Percentiles rank a stretch among this genome's conserved stretches.
Evolutionary conservation across 2,888 invertebrate genomes (phyloP).

Genomic region (Panzeria rudis): DNA sequence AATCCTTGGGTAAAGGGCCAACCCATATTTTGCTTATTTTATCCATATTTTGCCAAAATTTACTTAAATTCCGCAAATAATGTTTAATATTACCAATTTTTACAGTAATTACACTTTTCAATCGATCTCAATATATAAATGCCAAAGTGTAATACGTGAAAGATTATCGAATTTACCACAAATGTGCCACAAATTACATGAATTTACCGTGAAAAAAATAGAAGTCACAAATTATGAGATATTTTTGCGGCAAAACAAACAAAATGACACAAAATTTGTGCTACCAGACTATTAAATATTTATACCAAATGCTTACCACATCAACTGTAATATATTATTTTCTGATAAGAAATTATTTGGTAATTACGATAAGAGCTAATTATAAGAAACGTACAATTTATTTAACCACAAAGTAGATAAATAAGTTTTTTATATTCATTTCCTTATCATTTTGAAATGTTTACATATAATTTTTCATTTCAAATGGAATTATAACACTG

Average conservation of each 20-base stretch:
- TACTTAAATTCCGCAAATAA: slow-evolving; percentile 47
- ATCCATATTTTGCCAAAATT: slow-evolving; percentile 78
- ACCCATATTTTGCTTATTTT: slow-evolving; percentile 82
- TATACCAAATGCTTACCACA: background rate
- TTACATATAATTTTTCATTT: too few species aligned
- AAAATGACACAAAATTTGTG: slow-evolving; percentile 46
- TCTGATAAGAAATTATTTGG: slow-evolving; percentile 13
- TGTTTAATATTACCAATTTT: slow-evolving; percentile 48
- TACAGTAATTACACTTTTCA: background rate
- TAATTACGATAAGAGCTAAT: slow-evolving; percentile 16
- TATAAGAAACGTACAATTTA: background rate
- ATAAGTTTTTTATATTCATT: too few species aligned
- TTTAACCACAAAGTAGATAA: background rate
- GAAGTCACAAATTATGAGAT: background rate
- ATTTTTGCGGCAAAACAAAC: slow-evolving; percentile 49
- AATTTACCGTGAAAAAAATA: slow-evolving; percentile 14
- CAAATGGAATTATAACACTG: too few species aligned
- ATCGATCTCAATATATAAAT: background rate
- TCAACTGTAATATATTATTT: background rate
- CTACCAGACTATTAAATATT: slow-evolving; percentile 43
- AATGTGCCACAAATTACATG: slow-evolving; percentile 6
- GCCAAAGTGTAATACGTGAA: background rate
- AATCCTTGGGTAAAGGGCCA: slow-evolving; percentile 86
- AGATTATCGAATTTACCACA: slow-evolving; percentile 2
- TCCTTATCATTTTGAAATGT: too few species aligned